Base-by-base conservation (phyloP, 2,888 invertebrate genomes). In the Melanostoma scalare region DNA sequence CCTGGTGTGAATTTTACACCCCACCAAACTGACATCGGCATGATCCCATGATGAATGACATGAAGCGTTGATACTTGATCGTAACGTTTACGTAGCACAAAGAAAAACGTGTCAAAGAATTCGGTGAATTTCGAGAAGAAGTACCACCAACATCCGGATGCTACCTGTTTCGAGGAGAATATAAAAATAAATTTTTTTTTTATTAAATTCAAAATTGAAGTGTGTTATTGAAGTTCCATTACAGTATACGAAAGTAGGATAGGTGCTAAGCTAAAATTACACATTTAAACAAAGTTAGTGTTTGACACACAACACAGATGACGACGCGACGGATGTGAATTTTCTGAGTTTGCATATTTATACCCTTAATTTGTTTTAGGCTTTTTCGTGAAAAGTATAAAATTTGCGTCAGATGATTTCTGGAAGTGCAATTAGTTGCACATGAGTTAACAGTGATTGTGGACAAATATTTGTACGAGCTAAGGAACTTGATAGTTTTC, bases 11-110 rank as follows among this genome's bases (percentile, higher is more conserved):
- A 97, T 91, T 96, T 96, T 86, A 97, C 96, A 75, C 96, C 97
- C 91, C 96, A 96, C 97, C 97, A 97, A 73, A 96, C 97, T 6
- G 97, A 97, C 91, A 97, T 94, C 3, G 98, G 98, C 98, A 98
- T 98, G 86, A 96, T 95, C 55, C 97, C 97, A 89, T 98, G 98
- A 91, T 98, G 98, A 87, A 98, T 97, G 60, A 98, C 97, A 90
- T 98, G 98, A 44, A 98, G 93, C 31, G 96, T 96, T 60, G 97
- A 96, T 81, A 98, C 95, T 89, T 98, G 98, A 90, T 96, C 95
- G 90, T 95, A 95, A 91, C 98, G 97, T 93, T 98, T 98, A 73
- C 98, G 94, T 92, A 98, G 92, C 80, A 98, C 95, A 92, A 98
- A 98, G 93, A 98, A 98, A 89, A 97, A 94, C 71, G 98, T 98